Evolutionary conservation across 2,888 invertebrate genomes (phyloP).

Genomic region (Portevinia maculata): DNA sequence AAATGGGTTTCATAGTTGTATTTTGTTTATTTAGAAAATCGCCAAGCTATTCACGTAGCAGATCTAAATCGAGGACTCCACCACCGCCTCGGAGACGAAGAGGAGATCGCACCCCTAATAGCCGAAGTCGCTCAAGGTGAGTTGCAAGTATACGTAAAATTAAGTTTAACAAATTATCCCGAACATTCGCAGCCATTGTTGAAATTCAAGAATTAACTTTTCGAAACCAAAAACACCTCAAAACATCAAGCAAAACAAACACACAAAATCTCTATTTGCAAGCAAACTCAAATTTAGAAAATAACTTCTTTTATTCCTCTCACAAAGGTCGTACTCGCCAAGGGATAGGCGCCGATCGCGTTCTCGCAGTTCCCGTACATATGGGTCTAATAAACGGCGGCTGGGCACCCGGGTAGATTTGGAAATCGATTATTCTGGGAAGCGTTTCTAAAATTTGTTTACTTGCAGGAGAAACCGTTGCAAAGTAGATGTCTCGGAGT

Average conservation of each 20-base stretch:
- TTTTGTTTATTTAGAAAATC: slow-evolving; percentile 50
- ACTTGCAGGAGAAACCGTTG: slow-evolving; percentile 85
- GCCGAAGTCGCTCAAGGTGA: slow-evolving; percentile 61
- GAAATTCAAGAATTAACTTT: slow-evolving; percentile 53
- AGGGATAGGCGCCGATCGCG: slow-evolving; percentile 86
- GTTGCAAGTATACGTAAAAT: slow-evolving; percentile 1
- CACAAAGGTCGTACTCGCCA: slow-evolving; percentile 84
- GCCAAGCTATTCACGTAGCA: slow-evolving; percentile 60
- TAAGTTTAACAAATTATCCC: slow-evolving; percentile 12
- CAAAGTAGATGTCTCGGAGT: slow-evolving; percentile 96
- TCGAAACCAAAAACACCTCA: slow-evolving; percentile 15
- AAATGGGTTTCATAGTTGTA: background rate
- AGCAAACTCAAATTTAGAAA: slow-evolving; percentile 58
- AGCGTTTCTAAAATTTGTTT: background rate
- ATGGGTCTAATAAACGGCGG: slow-evolving; percentile 89
- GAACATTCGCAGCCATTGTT: slow-evolving; percentile 64
- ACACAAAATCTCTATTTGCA: slow-evolving; percentile 38
- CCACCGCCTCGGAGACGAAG: slow-evolving; percentile 41
- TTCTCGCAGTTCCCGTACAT: slow-evolving; percentile 89
- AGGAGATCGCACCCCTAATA: slow-evolving; percentile 26
- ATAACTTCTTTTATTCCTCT: slow-evolving; percentile 50
- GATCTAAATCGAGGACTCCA: slow-evolving; percentile 52
- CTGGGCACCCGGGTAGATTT: slow-evolving; percentile 87
- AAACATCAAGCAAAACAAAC: slow-evolving; percentile 9
- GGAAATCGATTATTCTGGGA: background rate